phyloP scores from a whole-genome alignment of 2,888 invertebrate genomes.

The Cepaea hortensis region DNA sequence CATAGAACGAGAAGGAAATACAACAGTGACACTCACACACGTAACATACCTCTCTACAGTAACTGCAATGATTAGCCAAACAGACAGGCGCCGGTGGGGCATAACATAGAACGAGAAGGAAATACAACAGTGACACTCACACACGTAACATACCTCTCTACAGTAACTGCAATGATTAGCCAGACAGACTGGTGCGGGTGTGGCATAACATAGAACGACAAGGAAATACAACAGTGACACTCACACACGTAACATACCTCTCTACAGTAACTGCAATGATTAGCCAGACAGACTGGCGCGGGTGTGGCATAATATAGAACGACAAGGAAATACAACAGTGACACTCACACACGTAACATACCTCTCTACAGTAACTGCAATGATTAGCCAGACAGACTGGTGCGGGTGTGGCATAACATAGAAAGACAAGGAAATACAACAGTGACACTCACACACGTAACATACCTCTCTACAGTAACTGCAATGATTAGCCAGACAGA shows the following conservation, averaged over 20 bases:
- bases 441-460: background rate
- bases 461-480: slow-evolving; percentile 68
- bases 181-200: slow-evolving; percentile 68
- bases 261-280: slow-evolving; percentile 74
- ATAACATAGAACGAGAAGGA: background rate
- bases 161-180: slow-evolving; percentile 74
- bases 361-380: slow-evolving; percentile 72
- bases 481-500: slow-evolving; percentile 75
- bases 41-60: slow-evolving; percentile 63
- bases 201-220: background rate
- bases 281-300: slow-evolving; percentile 69
- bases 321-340: background rate
- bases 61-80: slow-evolving; percentile 74
- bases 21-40: background rate
- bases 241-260: background rate
- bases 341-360: background rate
- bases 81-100: slow-evolving; percentile 57
- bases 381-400: slow-evolving; percentile 73
- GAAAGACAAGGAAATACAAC: background rate
- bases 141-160: slow-evolving; percentile 56
- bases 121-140: background rate
- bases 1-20: background rate
- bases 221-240: background rate
- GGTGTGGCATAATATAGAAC: background rate
- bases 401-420: slow-evolving; percentile 36